Percentiles rank a stretch among this genome's conserved stretches.
Evolutionary conservation across 2,797 vertebrate genomes (phyloP).

Genomic region (Eidolon dupreanum): DNA sequence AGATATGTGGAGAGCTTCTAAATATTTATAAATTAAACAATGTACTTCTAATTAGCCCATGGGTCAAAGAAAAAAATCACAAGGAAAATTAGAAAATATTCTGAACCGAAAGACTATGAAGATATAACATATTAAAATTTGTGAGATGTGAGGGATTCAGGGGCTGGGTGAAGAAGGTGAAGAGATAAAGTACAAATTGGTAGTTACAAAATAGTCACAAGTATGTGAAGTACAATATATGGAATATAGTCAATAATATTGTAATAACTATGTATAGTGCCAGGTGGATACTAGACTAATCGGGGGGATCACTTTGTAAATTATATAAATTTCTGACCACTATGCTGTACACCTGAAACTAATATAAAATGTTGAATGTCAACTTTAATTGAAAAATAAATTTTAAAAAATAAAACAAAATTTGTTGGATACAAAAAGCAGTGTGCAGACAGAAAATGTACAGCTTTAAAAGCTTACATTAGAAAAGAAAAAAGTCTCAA

Average conservation of each 20-base stretch:
- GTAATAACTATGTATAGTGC: too few relatives aligned
- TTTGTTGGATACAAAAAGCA: not conserved
- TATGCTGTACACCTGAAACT: too few relatives aligned
- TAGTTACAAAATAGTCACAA: too few relatives aligned
- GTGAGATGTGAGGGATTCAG: not conserved
- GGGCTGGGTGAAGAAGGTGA: too few relatives aligned
- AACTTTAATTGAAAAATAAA: too few relatives aligned
- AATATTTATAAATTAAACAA: slow-evolving; percentile 17
- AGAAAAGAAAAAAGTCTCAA: not conserved
- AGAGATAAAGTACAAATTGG: too few relatives aligned
- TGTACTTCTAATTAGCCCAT: not conserved
- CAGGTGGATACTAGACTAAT: too few relatives aligned
- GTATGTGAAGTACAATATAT: too few relatives aligned
- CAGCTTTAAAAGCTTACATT: not conserved
- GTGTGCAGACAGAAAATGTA: not conserved
- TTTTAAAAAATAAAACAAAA: not conserved
- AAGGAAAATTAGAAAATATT: slow-evolving; percentile 35
- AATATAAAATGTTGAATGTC: too few relatives aligned
- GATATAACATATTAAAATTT: not conserved
- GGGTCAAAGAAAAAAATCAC: slow-evolving; percentile 12
- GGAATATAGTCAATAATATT: too few relatives aligned
- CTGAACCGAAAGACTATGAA: slow-evolving; percentile 10
- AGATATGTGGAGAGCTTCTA: not conserved
- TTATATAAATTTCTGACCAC: too few relatives aligned
- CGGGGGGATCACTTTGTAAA: too few relatives aligned